A percentile compares a stretch with the other conserved stretches of the same genome.
phyloP scores from a whole-genome alignment of 2,888 invertebrate species.

The Clistopyga incitator region DNA sequence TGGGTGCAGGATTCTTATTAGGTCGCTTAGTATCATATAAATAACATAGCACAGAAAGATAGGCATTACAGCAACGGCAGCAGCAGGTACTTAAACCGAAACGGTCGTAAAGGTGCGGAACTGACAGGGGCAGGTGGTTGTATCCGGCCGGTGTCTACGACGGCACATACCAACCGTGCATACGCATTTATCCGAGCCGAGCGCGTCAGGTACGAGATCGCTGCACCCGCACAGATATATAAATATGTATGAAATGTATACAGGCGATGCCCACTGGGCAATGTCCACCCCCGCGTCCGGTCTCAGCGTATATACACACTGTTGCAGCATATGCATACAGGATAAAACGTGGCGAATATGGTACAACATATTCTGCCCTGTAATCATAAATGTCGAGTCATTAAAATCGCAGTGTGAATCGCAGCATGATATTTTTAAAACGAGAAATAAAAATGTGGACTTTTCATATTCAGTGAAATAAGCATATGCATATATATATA shows the following conservation, averaged over 20 bases:
- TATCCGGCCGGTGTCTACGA: conserved; percentile 79
- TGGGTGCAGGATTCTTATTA: conserved; percentile 23
- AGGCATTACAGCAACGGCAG: conserved; percentile 40
- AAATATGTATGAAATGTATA: conserved; percentile 68
- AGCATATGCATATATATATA: too few species aligned
- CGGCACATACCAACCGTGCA: conserved; percentile 46
- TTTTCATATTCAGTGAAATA: too few species aligned
- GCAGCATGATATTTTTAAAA: background rate
- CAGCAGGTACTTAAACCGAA: conserved; percentile 65
- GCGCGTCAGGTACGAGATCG: conserved; percentile 65
- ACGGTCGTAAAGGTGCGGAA: conserved; percentile 75
- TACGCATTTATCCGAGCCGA: conserved; percentile 62
- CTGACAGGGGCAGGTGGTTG: conserved; percentile 80
- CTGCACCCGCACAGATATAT: conserved; percentile 65
- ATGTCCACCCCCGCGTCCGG: conserved; percentile 78
- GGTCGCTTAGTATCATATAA: conserved; percentile 17
- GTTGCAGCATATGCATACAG: background rate
- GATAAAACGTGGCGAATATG: conserved; percentile 12
- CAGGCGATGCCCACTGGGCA: conserved; percentile 77
- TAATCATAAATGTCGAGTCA: background rate
- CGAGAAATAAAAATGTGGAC: background rate
- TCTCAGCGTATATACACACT: background rate
- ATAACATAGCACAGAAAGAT: conserved; percentile 33
- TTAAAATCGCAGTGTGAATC: background rate
- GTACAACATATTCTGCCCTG: background rate